Evolutionary conservation across 2,113 vertebrate genomes (phyloP).

Genomic region (Scalopus aquaticus): DNA sequence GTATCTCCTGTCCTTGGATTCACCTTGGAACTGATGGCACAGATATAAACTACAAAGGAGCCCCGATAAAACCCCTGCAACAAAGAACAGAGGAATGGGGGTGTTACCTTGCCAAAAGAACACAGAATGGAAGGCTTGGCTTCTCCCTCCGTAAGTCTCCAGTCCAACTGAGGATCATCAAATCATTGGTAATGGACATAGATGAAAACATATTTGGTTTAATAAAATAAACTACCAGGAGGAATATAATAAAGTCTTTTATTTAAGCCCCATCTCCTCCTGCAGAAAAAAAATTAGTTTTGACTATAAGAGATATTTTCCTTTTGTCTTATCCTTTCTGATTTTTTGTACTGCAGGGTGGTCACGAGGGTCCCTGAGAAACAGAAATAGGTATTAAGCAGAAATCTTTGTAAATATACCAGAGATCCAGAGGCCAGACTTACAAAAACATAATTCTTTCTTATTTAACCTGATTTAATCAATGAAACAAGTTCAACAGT

Average conservation of each 20-base stretch:
- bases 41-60: neutral
- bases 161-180: neutral
- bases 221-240: neutral
- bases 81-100: neutral
- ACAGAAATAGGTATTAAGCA: neutral
- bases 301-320: neutral
- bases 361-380: neutral
- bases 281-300: neutral
- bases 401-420: neutral
- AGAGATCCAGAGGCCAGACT: conserved; percentile 27
- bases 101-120: neutral
- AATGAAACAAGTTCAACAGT: neutral
- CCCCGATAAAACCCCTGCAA: neutral
- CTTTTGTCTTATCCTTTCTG: neutral
- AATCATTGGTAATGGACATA: neutral
- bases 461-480: conserved; percentile 50
- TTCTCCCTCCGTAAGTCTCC: neutral
- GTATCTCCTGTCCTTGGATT: neutral
- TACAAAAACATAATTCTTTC: neutral
- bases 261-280: neutral
- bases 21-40: neutral
- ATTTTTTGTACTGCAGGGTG: neutral
- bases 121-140: neutral
- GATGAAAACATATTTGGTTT: neutral
- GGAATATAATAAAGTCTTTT: neutral